Conservation (phyloP, 2,113 vertebrate species). For the Piaya cayana region DNA sequence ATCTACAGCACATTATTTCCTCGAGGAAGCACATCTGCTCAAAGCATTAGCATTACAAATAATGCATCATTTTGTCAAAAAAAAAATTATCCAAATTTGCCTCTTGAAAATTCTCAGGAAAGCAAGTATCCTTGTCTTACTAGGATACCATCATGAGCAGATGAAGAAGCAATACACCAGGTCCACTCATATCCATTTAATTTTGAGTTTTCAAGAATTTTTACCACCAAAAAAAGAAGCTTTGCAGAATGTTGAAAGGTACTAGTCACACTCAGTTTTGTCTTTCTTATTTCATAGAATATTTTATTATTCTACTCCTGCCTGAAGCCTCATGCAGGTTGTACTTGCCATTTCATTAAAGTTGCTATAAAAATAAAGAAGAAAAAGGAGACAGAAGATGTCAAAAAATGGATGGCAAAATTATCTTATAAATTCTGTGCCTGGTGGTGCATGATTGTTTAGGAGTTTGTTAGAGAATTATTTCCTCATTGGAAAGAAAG, state of each 20-base stretch:
- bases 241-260: background rate
- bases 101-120: background rate
- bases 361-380: background rate
- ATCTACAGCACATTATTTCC: background rate
- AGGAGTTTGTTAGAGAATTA: background rate
- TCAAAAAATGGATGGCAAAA: background rate
- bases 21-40: background rate
- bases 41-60: background rate
- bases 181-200: background rate
- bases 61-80: background rate
- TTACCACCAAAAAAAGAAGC: background rate
- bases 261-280: background rate
- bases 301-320: background rate
- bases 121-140: background rate
- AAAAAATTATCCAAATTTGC: background rate
- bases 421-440: background rate
- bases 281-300: background rate
- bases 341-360: background rate
- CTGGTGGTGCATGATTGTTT: background rate
- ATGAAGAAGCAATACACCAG: background rate
- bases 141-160: background rate
- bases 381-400: background rate
- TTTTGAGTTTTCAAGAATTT: background rate
- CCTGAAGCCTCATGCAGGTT: background rate
- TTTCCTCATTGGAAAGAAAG: background rate